Evolutionary conservation across 1,140 invertebrate genomes (phyloP), one percentile per base, ranked within the genome.

Genomic region (Pachyrhynchus sulphureomaculatus): DNA sequence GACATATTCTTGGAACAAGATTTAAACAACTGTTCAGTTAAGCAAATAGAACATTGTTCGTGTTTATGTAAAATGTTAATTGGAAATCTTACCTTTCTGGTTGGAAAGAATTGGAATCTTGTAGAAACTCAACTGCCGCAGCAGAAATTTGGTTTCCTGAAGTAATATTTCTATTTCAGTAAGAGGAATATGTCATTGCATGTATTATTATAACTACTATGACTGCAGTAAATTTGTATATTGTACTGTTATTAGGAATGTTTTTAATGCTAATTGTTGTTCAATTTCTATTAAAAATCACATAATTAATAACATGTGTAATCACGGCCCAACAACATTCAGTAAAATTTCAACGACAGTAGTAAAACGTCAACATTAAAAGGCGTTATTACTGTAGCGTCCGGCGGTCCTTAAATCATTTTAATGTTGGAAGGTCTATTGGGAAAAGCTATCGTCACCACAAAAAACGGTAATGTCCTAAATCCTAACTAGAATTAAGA

Each of bases 271-370:
- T 12, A 48, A 54, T 24, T 53, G 8, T n/a, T 10, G n/a, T 12
- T 5, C 15, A 47, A 44, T 26, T 62, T 52, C 24, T 29, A 17
- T 62, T 62, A 47, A 52, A 59, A 62, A 61, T 54, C 59, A 62
- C 59, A 62, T 62, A 51, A 62, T 62, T 62, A 54, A 23, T 62
- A 62, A 62, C 59, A 62, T 62, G 36, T 62, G 59, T 55, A 55
- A 2, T 4, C 41, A 23, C 47, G 48, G 26, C 26, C 26, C 6
- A 29, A 29, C n/a, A n/a, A 49, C 29, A 49, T 37, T 3, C 13
- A 33, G 13, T n/a, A 49, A n/a, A 15, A 10, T 36, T 13, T 13
- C 3, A 51, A 34, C 15, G n/a, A 8, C 17, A 44, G 17, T 33
- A 21, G 2, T 4, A 21, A 44, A 44, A 21, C 17, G 41, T 44